Conservation (phyloP, 2,888 invertebrate genomes). For the Antheraea yamamai region DNA sequence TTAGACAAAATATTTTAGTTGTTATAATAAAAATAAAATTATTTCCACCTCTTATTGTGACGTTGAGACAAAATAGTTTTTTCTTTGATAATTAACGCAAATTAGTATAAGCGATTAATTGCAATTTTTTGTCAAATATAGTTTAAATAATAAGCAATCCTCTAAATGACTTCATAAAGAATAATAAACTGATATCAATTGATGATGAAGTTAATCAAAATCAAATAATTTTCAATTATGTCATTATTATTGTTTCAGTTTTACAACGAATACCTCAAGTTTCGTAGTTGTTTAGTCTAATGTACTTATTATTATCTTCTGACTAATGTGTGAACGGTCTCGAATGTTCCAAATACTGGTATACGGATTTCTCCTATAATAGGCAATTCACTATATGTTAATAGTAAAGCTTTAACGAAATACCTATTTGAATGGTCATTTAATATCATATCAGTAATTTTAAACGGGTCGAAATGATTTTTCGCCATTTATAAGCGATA, state of each 20-base stretch:
- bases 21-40: too few species aligned
- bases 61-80: too few species aligned
- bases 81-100: too few species aligned
- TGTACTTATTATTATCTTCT: background rate
- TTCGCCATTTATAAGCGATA: too few species aligned
- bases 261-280: background rate
- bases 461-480: background rate
- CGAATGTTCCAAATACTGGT: background rate
- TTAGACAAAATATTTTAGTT: too few species aligned
- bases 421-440: background rate
- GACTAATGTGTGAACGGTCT: background rate
- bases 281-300: background rate
- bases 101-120: too few species aligned
- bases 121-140: too few species aligned
- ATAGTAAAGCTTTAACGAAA: slow-evolving; percentile 2
- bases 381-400: background rate
- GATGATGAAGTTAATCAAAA: background rate
- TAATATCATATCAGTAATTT: background rate
- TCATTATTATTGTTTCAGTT: background rate
- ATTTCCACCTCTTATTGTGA: too few species aligned
- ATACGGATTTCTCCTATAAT: background rate
- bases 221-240: background rate
- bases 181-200: background rate
- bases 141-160: too few species aligned
- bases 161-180: too few species aligned